These are phyloP conservation scores for Enteromius paludinosus DNA, from an alignment of 2,797 vertebrate species.

Conservation along the genomic window DNA sequence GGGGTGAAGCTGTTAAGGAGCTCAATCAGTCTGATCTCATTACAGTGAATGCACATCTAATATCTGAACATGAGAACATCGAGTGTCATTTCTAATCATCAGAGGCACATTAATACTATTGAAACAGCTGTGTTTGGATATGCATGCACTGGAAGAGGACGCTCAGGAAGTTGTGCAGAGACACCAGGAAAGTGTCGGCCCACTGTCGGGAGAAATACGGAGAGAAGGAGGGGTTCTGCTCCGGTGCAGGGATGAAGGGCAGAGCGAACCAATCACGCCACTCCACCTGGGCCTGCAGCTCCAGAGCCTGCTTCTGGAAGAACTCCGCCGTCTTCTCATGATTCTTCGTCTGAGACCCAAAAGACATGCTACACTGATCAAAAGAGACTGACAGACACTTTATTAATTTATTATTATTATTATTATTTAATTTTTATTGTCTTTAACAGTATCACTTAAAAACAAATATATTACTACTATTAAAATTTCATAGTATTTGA, in stretches of 20 bases:
- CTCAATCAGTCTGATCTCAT: not conserved
- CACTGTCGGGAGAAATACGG: constrained; percentile 96
- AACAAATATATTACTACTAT: not conserved
- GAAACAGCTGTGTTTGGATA: constrained; percentile 83
- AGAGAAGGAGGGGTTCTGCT: constrained; percentile 89
- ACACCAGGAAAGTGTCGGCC: constrained; percentile 96
- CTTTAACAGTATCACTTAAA: not conserved
- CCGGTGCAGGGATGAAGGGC: constrained; percentile 88
- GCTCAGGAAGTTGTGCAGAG: constrained; percentile 96
- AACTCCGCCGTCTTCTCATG: constrained; percentile 93
- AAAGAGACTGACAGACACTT: not conserved
- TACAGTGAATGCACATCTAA: not conserved
- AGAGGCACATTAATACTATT: not conserved
- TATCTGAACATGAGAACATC: not conserved
- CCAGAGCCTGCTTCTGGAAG: constrained; percentile 89
- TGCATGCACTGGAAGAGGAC: constrained; percentile 98
- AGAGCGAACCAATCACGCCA: constrained; percentile 98
- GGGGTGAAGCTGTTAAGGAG: constrained; percentile 85
- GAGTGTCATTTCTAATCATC: not conserved
- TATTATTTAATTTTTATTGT: not conserved
- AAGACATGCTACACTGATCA: not conserved
- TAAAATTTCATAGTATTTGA: not conserved
- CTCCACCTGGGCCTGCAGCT: constrained; percentile 91
- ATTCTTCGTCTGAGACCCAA: constrained; percentile 80
- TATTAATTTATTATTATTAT: not conserved